Conservation (phyloP, 2,797 vertebrate species). For the Podargus strigoides region DNA sequence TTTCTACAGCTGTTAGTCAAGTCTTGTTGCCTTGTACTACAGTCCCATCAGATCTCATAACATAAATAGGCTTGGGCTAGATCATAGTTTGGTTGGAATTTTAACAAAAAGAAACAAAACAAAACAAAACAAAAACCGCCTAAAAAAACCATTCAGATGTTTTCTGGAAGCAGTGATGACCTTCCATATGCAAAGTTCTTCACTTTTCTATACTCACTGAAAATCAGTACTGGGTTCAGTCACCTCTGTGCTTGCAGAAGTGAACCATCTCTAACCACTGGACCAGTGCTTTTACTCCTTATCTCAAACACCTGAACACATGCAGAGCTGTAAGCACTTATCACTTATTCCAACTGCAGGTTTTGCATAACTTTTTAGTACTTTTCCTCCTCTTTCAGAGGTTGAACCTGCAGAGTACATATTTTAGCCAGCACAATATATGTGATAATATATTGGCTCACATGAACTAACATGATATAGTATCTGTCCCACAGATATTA, state of each 20-base stretch:
- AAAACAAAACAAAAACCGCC: not conserved
- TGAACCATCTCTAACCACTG: not conserved
- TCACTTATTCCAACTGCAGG: not conserved
- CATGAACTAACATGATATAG: not conserved
- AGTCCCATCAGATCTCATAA: slow-evolving; percentile 3
- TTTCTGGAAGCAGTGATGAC: not conserved
- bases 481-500: not conserved
- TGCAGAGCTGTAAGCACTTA: not conserved
- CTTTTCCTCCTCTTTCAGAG: not conserved
- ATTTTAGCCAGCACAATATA: not conserved
- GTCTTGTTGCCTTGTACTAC: not conserved
- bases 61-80: slow-evolving; percentile 35
- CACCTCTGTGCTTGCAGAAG: not conserved
- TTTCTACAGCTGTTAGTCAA: slow-evolving; percentile 48
- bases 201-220: not conserved
- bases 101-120: not conserved
- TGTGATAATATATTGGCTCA: not conserved
- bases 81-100: not conserved
- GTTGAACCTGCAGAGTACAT: not conserved
- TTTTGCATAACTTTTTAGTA: not conserved
- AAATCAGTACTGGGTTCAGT: not conserved
- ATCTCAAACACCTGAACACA: not conserved
- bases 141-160: not conserved
- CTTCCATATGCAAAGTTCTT: not conserved
- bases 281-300: not conserved